phyloP scores from a whole-genome alignment of 2,113 vertebrate species.

The Scytalopus superciliaris region DNA sequence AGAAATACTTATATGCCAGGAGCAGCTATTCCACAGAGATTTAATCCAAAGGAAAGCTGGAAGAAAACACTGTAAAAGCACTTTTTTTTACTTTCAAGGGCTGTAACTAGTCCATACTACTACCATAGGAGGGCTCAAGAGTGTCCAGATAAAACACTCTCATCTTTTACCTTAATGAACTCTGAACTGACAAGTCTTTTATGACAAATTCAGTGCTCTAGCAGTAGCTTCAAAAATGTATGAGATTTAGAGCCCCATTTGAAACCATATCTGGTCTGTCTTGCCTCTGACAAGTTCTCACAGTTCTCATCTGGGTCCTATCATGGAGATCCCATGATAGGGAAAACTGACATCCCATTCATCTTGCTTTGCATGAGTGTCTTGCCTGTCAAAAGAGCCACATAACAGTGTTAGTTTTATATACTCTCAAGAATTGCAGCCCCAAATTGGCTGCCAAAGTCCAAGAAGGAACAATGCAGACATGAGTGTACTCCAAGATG shows the following conservation, averaged over 20 bases:
- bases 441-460: constrained; percentile 54
- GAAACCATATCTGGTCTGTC: constrained; percentile 61
- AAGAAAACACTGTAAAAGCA: constrained; percentile 51
- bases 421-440: constrained; percentile 55
- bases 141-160: constrained; percentile 65
- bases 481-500: constrained; percentile 38
- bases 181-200: constrained; percentile 74
- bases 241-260: constrained; percentile 69
- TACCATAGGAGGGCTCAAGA: constrained; percentile 12
- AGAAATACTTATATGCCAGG: constrained; percentile 35
- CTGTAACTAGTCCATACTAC: constrained; percentile 7
- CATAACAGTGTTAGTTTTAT: constrained; percentile 70
- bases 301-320: constrained; percentile 71
- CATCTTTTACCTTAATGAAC: constrained; percentile 79
- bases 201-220: constrained; percentile 74
- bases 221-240: constrained; percentile 61
- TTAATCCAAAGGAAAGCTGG: constrained; percentile 22
- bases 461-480: constrained; percentile 5
- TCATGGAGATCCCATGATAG: constrained; percentile 73
- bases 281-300: constrained; percentile 65
- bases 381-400: constrained; percentile 63
- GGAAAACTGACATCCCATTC: constrained; percentile 74
- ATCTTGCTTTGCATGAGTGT: constrained; percentile 76
- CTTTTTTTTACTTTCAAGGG: constrained; percentile 12
- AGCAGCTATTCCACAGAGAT: constrained; percentile 44